Evolutionary conservation across 2,797 vertebrate species (phyloP).

Genomic region (Aeoliscus strigatus): DNA sequence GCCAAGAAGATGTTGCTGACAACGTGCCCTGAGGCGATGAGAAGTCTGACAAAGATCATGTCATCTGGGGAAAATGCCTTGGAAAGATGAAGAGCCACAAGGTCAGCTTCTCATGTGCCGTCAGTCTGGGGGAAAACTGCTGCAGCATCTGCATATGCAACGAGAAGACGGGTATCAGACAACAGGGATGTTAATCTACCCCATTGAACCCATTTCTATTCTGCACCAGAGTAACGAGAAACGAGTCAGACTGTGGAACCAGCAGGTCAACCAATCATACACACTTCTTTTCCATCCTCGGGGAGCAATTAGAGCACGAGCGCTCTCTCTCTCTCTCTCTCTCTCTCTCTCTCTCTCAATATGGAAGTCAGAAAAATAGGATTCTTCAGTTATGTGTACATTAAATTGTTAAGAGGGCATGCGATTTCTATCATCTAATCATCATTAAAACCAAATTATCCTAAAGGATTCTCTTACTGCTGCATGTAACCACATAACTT

Average conservation of each 20-base stretch:
- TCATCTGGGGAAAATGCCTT: constrained; percentile 21
- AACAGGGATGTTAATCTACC: constrained; percentile 4
- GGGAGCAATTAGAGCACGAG: constrained; percentile 29
- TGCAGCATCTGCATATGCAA: constrained; percentile 31
- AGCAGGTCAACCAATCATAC: constrained; percentile 27
- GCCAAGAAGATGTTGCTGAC: constrained; percentile 29
- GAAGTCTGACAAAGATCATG: constrained; percentile 22
- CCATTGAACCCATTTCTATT: too few species aligned
- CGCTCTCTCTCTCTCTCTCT: too few species aligned
- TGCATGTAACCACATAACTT: too few species aligned
- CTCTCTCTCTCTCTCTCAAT: too few species aligned
- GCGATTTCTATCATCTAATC: too few species aligned
- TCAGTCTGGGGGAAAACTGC: constrained; percentile 7
- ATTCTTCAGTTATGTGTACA: too few species aligned
- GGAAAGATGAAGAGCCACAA: constrained; percentile 27
- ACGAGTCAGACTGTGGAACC: constrained; percentile 15
- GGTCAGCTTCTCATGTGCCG: constrained; percentile 26
- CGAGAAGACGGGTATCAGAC: constrained; percentile 14
- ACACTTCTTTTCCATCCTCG: constrained; percentile 3
- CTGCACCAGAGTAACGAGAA: constrained; percentile 1
- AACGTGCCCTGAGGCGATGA: constrained; percentile 21
- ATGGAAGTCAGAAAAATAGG: neutral
- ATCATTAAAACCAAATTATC: too few species aligned
- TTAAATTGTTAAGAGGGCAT: too few species aligned
- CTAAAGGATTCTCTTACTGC: too few species aligned